A percentile compares a stretch with the other conserved stretches of the same genome.
Evolutionary conservation across 2,888 invertebrate species (phyloP).

Genomic region (Protophormia terraenovae): DNA sequence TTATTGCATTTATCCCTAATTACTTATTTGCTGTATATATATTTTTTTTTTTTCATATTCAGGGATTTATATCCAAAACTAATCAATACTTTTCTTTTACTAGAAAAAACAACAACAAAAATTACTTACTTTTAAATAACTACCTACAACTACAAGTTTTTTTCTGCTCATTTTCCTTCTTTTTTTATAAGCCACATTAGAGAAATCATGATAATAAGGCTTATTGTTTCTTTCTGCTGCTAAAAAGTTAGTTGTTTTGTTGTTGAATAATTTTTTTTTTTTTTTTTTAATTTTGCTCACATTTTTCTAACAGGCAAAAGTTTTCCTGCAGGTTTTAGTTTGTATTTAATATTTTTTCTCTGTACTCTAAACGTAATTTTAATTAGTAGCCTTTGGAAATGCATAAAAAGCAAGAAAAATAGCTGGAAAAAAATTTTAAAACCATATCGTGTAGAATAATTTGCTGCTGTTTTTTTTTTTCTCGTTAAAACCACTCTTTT

Average conservation of each 20-base stretch:
- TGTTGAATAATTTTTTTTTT: background rate
- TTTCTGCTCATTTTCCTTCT: background rate
- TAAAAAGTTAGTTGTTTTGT: conserved; percentile 36
- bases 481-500: no score
- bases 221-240: conserved; percentile 53
- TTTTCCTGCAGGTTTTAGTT: conserved; percentile 23
- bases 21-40: background rate
- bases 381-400: conserved; percentile 58
- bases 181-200: conserved; percentile 25
- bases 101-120: background rate
- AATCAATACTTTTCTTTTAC: conserved; percentile 48
- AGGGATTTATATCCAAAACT: conserved; percentile 19
- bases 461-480: no score
- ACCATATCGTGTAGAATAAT: conserved; percentile 5
- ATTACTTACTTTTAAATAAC: background rate
- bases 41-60: conserved; percentile 22
- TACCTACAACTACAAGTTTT: background rate
- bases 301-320: conserved; percentile 13
- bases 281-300: background rate
- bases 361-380: conserved; percentile 35
- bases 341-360: background rate
- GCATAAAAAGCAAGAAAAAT: background rate
- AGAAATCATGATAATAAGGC: conserved; percentile 56
- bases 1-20: background rate
- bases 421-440: background rate